Conservation (phyloP, 2,113 vertebrate genomes). For the Chloebia gouldiae region DNA sequence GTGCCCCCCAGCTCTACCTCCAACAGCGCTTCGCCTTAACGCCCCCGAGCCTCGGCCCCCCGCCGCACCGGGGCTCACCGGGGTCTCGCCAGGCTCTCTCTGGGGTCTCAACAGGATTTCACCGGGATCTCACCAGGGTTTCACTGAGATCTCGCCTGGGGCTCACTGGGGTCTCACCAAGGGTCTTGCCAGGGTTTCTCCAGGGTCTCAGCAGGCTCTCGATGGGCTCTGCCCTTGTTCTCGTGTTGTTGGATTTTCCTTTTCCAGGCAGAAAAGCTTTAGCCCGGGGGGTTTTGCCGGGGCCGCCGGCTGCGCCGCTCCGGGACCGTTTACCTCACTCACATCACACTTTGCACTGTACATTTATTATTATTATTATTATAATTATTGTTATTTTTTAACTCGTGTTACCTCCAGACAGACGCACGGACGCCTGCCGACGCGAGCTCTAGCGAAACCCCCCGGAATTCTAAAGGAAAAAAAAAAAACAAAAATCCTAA, state of each 20-base stretch:
- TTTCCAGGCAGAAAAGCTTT: slow-evolving; percentile 47
- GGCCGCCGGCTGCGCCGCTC: slow-evolving; percentile 11
- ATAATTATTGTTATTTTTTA: slow-evolving; percentile 31
- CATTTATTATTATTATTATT: slow-evolving; percentile 37
- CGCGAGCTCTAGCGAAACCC: slow-evolving; percentile 37
- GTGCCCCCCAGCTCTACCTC: slow-evolving; percentile 85
- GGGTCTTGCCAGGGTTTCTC: not conserved
- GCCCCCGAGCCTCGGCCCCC: not conserved
- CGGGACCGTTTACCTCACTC: slow-evolving; percentile 70
- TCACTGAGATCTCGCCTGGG: not conserved
- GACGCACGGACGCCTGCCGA: slow-evolving; percentile 26
- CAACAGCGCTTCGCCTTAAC: slow-evolving; percentile 83
- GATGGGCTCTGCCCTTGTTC: not conserved
- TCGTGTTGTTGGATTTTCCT: slow-evolving; percentile 9
- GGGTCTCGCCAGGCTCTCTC: too few relatives aligned
- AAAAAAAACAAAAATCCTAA: not conserved
- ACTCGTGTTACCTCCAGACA: slow-evolving; percentile 52
- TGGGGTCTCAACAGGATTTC: not conserved
- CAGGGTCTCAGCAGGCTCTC: not conserved
- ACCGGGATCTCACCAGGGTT: not conserved
- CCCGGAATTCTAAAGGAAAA: not conserved
- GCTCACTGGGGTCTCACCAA: not conserved
- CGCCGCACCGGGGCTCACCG: not conserved
- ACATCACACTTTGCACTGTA: slow-evolving; percentile 69
- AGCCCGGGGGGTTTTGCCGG: slow-evolving; percentile 8